phyloP scores from a whole-genome alignment of 2,888 invertebrate species.

The Limnephilus lunatus region DNA sequence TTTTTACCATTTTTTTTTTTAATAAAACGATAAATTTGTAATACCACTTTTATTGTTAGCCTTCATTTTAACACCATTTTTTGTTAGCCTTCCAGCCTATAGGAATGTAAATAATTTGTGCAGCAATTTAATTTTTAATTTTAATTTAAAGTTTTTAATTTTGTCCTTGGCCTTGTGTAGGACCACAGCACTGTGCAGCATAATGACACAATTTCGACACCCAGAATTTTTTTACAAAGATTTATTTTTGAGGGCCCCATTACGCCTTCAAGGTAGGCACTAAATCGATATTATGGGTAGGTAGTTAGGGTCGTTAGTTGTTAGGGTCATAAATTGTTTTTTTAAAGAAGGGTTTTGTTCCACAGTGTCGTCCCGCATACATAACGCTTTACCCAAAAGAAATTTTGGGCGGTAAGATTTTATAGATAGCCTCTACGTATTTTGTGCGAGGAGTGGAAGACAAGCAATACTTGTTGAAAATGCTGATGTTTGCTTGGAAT shows the following conservation, averaged over 20 bases:
- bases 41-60: too few relatives aligned
- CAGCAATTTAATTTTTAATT: too few relatives aligned
- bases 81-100: too few relatives aligned
- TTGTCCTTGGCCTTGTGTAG: too few relatives aligned
- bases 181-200: neutral
- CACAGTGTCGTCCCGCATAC: neutral
- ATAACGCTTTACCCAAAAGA: neutral
- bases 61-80: too few relatives aligned
- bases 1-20: too few relatives aligned
- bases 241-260: neutral
- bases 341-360: neutral
- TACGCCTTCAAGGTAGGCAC: neutral
- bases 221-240: neutral
- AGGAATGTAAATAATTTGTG: neutral
- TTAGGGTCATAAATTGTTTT: neutral
- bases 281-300: neutral
- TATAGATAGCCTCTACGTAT: neutral
- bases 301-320: neutral
- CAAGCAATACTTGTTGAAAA: neutral
- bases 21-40: too few relatives aligned
- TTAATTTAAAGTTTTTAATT: too few relatives aligned
- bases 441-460: neutral
- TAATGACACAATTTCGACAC: neutral
- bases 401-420: neutral
- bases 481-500: too few relatives aligned